Evolutionary conservation across 2,888 invertebrate genomes (phyloP), one percentile per base, ranked within the genome.

Genomic region (Nemapogon koenigi): DNA sequence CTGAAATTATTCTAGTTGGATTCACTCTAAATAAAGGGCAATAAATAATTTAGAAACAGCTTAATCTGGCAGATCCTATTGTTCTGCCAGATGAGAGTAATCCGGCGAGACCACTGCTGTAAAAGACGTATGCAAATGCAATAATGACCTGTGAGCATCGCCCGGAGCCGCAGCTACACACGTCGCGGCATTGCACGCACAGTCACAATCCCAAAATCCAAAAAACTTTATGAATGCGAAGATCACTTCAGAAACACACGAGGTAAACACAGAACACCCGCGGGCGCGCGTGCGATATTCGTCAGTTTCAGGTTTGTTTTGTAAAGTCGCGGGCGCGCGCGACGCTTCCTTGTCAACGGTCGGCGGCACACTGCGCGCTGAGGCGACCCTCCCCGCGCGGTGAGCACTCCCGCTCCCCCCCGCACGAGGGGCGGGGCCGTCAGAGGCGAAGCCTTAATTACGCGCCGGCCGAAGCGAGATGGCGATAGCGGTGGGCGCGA

Each of bases 401-500:
- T 32, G 16, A 26, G 15, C 27, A 32, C 37, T 26, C 35, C 18
- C 22, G 28, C 28, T 16, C 16, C 33, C 22, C 10, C 41, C 42
- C 39, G 46, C 45, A 46, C 51, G 43, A 54, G 49, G 55, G 58
- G 49, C 72, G 73, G 68, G 68, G 66, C 59, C 68, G 64, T 53
- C 46, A 70, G 70, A 75, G 72, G 68, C 75, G 68, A 71, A 56
- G 58, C 71, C 76, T 72, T 76, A 76, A 78, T 76, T 76, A 76
- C 46, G 47, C 59, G n/a, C n/a, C 62, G 66, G 72, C 59, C 62
- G 60, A 66, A 79, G 62, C 68, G 68, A 69, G 79, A 79, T 67
- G 66, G 73, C 68, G 64, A 70, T 72, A 76, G 64, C 52, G 62
- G 75, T 70, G 78, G 75, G 79, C 80, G 81, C 82, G 79, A 81